Evolutionary conservation across 2,113 vertebrate genomes (phyloP).

Genomic region (Cheirogaleus medius): DNA sequence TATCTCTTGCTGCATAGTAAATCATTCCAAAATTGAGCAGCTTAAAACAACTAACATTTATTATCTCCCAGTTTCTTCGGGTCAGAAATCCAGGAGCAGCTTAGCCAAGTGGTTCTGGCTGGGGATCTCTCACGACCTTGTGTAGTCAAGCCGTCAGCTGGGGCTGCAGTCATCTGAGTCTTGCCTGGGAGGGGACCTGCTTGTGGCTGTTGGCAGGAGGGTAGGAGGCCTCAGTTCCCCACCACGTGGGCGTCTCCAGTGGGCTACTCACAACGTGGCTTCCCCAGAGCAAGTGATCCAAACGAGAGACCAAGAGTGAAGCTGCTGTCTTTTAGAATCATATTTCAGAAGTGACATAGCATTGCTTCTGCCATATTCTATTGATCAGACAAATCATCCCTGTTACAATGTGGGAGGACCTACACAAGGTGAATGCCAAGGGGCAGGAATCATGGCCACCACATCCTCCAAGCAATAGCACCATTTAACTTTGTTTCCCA

Average conservation of each 20-base stretch:
- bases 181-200: background rate
- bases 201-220: background rate
- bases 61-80: background rate
- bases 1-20: background rate
- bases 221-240: background rate
- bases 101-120: background rate
- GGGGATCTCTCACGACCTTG: background rate
- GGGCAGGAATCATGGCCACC: background rate
- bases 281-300: background rate
- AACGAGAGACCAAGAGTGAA: background rate
- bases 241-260: background rate
- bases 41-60: background rate
- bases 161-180: background rate
- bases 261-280: background rate
- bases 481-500: background rate
- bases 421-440: background rate
- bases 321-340: background rate
- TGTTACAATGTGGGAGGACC: accelerated
- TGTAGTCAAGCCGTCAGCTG: background rate
- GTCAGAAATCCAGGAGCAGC: background rate
- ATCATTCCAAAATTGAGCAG: background rate
- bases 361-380: background rate
- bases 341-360: accelerated
- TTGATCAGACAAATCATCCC: background rate
- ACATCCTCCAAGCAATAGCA: background rate